Conservation (phyloP, 2,113 vertebrate genomes). For the Psophia crepitans region DNA sequence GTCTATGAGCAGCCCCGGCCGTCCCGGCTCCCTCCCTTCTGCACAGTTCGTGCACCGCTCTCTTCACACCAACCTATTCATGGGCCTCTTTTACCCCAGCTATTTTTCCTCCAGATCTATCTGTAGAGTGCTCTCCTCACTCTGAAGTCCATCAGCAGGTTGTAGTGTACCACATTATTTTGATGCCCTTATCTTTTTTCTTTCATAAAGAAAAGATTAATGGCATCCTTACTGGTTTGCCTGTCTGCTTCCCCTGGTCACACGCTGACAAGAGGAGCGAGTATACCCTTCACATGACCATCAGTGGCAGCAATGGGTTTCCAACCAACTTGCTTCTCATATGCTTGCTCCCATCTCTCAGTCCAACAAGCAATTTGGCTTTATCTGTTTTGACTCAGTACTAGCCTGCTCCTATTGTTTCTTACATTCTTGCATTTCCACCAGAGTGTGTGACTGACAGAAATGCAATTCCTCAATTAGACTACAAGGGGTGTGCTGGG, state of each 20-base stretch:
- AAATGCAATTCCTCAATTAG: constrained; percentile 29
- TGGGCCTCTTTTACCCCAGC: background rate
- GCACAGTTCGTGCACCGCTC: accelerated
- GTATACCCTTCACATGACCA: background rate
- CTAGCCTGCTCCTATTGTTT: constrained; percentile 29
- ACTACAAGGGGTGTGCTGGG: constrained; percentile 34
- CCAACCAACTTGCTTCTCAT: background rate
- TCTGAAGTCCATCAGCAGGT: background rate
- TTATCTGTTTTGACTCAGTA: constrained; percentile 40
- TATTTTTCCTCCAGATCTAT: background rate
- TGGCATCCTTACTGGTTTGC: background rate
- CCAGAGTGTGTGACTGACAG: constrained; percentile 4
- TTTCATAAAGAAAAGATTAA: background rate
- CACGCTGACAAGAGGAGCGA: background rate
- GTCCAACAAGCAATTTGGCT: constrained; percentile 24
- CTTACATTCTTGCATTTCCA: constrained; percentile 52
- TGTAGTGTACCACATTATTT: background rate
- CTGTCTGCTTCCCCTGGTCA: background rate
- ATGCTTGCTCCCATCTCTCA: background rate
- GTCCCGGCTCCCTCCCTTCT: accelerated
- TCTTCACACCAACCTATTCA: background rate
- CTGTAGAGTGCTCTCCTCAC: background rate
- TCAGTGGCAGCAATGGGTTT: background rate
- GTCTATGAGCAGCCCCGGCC: background rate
- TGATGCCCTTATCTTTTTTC: background rate